A percentile compares a stretch with the other conserved stretches of the same genome.
phyloP scores from a whole-genome alignment of 2,888 invertebrate species.

The Poecilus cupreus region DNA sequence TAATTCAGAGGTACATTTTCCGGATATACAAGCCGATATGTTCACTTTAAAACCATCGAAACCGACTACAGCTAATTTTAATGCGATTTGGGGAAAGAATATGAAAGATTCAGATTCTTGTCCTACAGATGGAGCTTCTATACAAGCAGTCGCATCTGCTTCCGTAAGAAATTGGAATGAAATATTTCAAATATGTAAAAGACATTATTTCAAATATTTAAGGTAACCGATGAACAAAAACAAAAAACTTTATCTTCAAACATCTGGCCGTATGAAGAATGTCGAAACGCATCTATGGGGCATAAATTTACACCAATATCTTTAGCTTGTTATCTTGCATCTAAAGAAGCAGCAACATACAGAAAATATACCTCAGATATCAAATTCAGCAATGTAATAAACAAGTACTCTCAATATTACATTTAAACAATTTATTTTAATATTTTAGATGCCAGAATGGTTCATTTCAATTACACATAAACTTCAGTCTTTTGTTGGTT shows the following conservation, averaged over 20 bases:
- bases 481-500: slow-evolving; percentile 44
- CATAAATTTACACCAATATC: slow-evolving; percentile 54
- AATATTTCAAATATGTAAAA: no score
- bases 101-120: slow-evolving; percentile 3
- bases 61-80: slow-evolving; percentile 22
- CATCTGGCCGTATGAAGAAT: slow-evolving; percentile 59
- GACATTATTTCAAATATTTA: slow-evolving; percentile 9
- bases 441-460: slow-evolving; percentile 52
- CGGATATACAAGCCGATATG: slow-evolving; percentile 48
- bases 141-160: slow-evolving; percentile 31
- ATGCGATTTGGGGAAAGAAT: slow-evolving; percentile 44
- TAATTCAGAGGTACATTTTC: slow-evolving; percentile 37
- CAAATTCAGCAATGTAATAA: slow-evolving; percentile 45
- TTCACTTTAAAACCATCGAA: slow-evolving; percentile 43
- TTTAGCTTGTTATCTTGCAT: slow-evolving; percentile 54
- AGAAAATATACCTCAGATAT: slow-evolving; percentile 46
- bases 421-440: not conserved
- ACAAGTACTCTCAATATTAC: not conserved
- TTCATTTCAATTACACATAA: slow-evolving; percentile 39
- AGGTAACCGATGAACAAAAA: slow-evolving; percentile 57
- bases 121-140: slow-evolving; percentile 29
- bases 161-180: slow-evolving; percentile 46
- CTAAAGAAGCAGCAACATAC: slow-evolving; percentile 53
- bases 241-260: slow-evolving; percentile 24
- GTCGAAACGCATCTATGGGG: slow-evolving; percentile 30